A percentile compares a stretch with the other conserved stretches of the same genome.
phyloP scores from a whole-genome alignment of 30 jellyfish, hydroid and myxozoan genomes.

The Aurelia coerulea region DNA sequence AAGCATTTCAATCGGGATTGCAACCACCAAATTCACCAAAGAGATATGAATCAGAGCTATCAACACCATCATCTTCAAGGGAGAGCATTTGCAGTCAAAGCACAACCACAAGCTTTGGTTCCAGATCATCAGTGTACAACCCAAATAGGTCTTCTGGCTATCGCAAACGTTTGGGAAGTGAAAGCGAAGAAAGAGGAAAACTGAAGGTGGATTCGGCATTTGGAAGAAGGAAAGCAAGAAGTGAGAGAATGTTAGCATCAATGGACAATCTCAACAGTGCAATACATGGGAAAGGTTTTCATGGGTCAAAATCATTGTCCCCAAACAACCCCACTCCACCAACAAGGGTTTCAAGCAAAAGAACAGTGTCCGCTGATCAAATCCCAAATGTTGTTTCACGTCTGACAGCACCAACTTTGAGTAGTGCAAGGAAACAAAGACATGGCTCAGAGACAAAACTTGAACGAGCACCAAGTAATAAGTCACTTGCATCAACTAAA shows the following conservation, averaged over 20 bases:
- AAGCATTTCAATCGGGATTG: constrained; percentile 44
- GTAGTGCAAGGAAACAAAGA: constrained; percentile 46
- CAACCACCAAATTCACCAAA: constrained; percentile 42
- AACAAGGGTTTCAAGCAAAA: not conserved
- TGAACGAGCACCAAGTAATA: constrained; percentile 39
- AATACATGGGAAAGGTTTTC: constrained; percentile 5
- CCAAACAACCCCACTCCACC: constrained; percentile 4
- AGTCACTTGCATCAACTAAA: constrained; percentile 33
- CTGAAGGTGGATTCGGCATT: not conserved
- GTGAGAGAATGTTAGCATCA: constrained; percentile 66
- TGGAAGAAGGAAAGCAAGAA: constrained; percentile 56
- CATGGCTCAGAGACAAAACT: constrained; percentile 58
- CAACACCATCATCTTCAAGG: constrained; percentile 52
- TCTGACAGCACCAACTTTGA: constrained; percentile 60
- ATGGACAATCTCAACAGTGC: constrained; percentile 50
- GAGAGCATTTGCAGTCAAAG: constrained; percentile 64
- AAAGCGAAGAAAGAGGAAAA: not conserved
- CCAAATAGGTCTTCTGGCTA: constrained; percentile 1
- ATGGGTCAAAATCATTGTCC: constrained; percentile 33
- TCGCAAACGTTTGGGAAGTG: not conserved
- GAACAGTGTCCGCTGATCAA: constrained; percentile 62
- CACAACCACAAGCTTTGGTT: constrained; percentile 60
- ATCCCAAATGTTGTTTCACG: constrained; percentile 54
- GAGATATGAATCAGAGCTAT: not conserved
- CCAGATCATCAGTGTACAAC: constrained; percentile 48